Conservation (phyloP, 1,140 invertebrate genomes). For the Caenorhabditis briggsae region DNA sequence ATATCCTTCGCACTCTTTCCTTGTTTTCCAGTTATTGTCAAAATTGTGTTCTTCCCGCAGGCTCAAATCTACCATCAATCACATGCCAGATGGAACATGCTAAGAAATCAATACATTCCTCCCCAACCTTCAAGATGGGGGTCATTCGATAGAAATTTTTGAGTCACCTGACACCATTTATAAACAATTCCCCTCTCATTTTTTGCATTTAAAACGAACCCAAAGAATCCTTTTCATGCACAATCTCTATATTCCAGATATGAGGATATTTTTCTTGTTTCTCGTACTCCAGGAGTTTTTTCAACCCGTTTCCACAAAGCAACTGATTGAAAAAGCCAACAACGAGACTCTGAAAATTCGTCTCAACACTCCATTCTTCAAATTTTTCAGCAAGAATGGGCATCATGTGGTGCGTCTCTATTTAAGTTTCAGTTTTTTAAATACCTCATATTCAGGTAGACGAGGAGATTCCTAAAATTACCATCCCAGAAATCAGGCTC, state of each 20-base stretch:
- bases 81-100: too few species aligned
- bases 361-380: conserved; percentile 24
- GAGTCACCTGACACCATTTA: conserved; percentile 1
- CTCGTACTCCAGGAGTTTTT: background rate
- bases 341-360: conserved; percentile 37
- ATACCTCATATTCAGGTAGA: conserved; percentile 66
- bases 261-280: background rate
- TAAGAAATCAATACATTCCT: too few species aligned
- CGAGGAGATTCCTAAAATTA: conserved; percentile 72
- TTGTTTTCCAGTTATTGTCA: too few species aligned
- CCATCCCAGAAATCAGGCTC: conserved; percentile 69
- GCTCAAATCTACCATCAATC: too few species aligned
- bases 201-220: background rate
- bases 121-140: too few species aligned
- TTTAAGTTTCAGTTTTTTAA: background rate
- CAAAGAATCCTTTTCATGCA: background rate
- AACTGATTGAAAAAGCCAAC: background rate
- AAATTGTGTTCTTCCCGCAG: too few species aligned
- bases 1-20: too few species aligned
- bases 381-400: conserved; percentile 61
- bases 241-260: background rate
- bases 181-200: background rate
- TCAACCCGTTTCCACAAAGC: background rate
- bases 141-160: too few species aligned
- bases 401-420: conserved; percentile 54